These are phyloP conservation scores for Rosalia funebris DNA, from an alignment of 2,888 invertebrate species.

Conservation along the genomic window DNA sequence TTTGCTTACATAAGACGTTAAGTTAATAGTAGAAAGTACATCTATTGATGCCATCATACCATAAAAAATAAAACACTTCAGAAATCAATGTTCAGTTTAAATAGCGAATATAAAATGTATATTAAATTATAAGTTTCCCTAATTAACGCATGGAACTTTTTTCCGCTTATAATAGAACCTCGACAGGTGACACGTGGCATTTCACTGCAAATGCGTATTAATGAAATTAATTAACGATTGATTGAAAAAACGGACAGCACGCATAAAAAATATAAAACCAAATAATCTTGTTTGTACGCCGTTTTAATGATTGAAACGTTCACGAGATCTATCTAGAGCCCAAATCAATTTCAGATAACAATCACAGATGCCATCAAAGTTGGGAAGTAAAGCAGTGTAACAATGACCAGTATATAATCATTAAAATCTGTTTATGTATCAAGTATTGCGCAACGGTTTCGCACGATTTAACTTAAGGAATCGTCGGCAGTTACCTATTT, in stretches of 20 bases:
- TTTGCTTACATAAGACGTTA: no score
- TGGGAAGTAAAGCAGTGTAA: conserved; percentile 3
- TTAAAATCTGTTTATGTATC: neutral
- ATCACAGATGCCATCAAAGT: conserved; percentile 9
- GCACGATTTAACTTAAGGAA: conserved; percentile 1
- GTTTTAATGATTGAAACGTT: neutral
- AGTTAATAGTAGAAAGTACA: no score
- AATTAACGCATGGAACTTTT: no score
- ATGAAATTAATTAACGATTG: no score
- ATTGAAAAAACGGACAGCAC: neutral
- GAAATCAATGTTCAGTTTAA: no score
- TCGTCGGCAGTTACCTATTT: neutral
- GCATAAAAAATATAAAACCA: neutral
- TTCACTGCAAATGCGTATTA: no score
- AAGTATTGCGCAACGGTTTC: conserved; percentile 18
- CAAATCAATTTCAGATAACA: conserved; percentile 12
- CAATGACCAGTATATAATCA: conserved; percentile 7
- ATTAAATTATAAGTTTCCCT: no score
- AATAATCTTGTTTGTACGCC: neutral
- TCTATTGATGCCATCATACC: no score
- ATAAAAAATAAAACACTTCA: no score
- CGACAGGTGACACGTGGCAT: no score
- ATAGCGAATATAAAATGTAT: no score
- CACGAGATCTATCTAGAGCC: conserved; percentile 3
- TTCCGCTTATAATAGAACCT: no score